Evolutionary conservation across 2,113 vertebrate genomes (phyloP), one percentile per base, ranked within the genome.

Genomic region (Potamarius usumacintae): DNA sequence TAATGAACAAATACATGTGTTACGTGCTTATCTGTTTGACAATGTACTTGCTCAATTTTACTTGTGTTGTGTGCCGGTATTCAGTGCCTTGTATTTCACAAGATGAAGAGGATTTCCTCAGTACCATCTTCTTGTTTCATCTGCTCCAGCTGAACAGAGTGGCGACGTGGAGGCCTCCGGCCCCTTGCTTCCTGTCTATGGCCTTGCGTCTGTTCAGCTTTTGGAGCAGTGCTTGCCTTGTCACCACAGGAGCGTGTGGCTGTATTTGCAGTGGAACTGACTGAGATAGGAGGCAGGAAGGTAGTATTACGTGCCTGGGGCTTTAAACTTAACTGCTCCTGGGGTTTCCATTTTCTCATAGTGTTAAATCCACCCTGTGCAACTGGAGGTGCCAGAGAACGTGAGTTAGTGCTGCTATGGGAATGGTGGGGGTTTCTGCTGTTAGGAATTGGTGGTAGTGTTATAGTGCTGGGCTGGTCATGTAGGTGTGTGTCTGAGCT

Each of bases 61-160:
- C 71, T 71, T 71, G 27, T 0, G 10, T 65, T 65, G 63, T n/a
- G 4, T 65, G 63, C 1, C 1, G 2, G 18, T 72, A 42, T 72
- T 58, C 42, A 22, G 25, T 52, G 25, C 18, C 17, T 25, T n/a
- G 22, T 2, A 7, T 83, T 62, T 87, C 76, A 82, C 42, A 74
- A 48, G 42, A 83, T 78, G 57, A 69, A 80, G 30, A 83, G 42
- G 42, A 86, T 82, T 42, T 86, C 65, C 10, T 72, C 65, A 8
- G 79, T 82, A 72, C 62, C 60, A 82, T 77, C 86, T 34, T 60
- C 67, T 52, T 30, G 58, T 62, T 86, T 84, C 55, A 88, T 87
- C 88, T 87, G 88, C 69, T 92, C 91, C 1, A 91, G 86, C 84
- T 94, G 93, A 17, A 88, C 80, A 0, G 92, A 94, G 88, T 93